Evolutionary conservation across 1,140 invertebrate species (phyloP).

Genomic region (Trichonephila clavipes): DNA sequence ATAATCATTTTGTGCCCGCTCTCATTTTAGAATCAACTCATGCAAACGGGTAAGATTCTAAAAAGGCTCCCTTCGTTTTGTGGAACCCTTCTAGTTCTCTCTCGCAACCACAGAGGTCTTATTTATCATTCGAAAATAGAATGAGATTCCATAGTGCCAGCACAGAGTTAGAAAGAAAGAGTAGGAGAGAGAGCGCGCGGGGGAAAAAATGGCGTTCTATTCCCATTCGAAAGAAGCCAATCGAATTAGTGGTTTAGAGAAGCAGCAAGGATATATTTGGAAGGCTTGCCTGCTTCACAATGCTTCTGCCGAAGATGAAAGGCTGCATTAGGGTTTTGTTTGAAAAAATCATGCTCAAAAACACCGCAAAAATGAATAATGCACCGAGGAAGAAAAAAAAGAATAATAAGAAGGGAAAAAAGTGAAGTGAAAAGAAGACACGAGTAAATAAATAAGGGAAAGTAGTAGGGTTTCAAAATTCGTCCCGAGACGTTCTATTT

Average conservation of each 20-base stretch:
- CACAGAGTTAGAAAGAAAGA: neutral
- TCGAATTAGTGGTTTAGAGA: constrained; percentile 65
- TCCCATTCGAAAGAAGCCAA: constrained; percentile 59
- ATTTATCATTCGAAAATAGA: constrained; percentile 52
- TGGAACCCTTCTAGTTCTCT: neutral
- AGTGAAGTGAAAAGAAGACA: neutral
- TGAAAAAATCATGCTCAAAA: constrained; percentile 63
- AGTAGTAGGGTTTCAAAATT: constrained; percentile 47
- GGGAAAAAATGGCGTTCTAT: constrained; percentile 22
- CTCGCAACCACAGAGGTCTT: neutral
- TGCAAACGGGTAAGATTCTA: neutral
- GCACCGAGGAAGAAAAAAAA: constrained; percentile 39
- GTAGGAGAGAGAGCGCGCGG: neutral
- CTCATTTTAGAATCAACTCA: constrained; percentile 17
- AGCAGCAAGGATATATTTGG: constrained; percentile 17
- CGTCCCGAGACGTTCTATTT: constrained; percentile 63
- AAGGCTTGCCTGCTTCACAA: neutral
- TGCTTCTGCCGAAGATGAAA: constrained; percentile 25
- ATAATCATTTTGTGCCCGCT: constrained; percentile 33
- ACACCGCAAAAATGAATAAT: constrained; percentile 72
- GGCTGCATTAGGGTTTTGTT: constrained; percentile 53
- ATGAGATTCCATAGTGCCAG: constrained; percentile 25
- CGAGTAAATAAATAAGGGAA: constrained; percentile 62
- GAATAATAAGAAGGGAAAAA: neutral
- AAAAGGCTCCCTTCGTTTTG: neutral